phyloP scores from a whole-genome alignment of 2,888 invertebrate genomes.

The Protula sp. region DNA sequence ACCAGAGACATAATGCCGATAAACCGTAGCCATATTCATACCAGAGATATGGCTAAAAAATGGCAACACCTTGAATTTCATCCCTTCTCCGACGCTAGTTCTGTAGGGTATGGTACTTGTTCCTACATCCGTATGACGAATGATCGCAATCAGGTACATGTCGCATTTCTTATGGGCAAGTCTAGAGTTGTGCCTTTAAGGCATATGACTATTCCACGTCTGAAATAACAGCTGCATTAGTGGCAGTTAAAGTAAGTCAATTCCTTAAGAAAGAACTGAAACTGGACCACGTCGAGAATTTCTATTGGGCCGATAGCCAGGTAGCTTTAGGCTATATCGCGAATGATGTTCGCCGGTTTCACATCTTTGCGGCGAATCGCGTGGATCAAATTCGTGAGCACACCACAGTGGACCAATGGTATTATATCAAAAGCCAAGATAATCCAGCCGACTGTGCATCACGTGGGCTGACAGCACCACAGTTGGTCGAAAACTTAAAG shows the following conservation, averaged over 20 bases:
- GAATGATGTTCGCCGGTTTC: conserved; percentile 21
- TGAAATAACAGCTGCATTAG: neutral
- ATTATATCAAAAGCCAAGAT: conserved; percentile 26
- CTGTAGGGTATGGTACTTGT: neutral
- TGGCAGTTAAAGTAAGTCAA: neutral
- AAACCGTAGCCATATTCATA: conserved; percentile 24
- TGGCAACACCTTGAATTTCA: conserved; percentile 19
- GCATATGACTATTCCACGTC: conserved; percentile 7
- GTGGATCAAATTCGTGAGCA: conserved; percentile 24
- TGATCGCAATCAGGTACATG: neutral
- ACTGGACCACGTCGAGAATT: conserved; percentile 2
- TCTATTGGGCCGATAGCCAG: conserved; percentile 7
- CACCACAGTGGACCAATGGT: conserved; percentile 21
- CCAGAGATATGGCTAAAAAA: conserved; percentile 15
- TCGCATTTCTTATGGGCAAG: neutral
- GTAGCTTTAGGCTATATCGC: conserved; percentile 8
- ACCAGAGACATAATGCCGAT: conserved; percentile 20
- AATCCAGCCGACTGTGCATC: conserved; percentile 42
- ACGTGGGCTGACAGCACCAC: conserved; percentile 16
- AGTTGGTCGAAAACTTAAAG: conserved; percentile 10
- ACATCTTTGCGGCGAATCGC: conserved; percentile 27
- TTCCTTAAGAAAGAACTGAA: conserved; percentile 3
- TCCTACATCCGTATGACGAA: neutral
- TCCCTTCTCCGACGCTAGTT: conserved; percentile 4
- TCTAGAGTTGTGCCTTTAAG: neutral